Percentiles rank a stretch among this genome's conserved stretches.
Conservation (phyloP, 2,888 invertebrate species). For the Lasioglossum leucozonium region DNA sequence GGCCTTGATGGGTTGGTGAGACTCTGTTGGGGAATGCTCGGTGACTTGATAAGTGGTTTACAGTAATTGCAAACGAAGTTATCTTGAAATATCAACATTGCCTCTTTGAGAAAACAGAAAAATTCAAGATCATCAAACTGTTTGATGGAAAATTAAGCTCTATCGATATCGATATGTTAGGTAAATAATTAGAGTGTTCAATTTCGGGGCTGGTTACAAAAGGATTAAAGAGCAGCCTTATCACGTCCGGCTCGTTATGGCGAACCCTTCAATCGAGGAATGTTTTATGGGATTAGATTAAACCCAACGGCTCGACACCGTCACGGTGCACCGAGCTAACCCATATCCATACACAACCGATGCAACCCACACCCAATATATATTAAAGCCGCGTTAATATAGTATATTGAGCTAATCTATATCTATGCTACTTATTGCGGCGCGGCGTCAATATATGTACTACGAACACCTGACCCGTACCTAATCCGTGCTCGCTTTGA, state of each 20-base stretch:
- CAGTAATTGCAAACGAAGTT: not conserved
- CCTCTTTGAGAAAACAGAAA: no score
- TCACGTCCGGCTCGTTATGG: not conserved
- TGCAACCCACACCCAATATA: constrained; percentile 8
- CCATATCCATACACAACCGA: not conserved
- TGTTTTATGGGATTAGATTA: constrained; percentile 7
- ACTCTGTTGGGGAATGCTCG: not conserved
- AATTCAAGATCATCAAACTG: no score
- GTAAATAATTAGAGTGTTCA: not conserved
- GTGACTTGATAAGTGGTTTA: not conserved
- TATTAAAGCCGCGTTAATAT: constrained; percentile 11
- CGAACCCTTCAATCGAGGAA: not conserved
- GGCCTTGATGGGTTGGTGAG: not conserved
- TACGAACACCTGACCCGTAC: not conserved
- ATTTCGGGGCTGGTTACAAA: not conserved
- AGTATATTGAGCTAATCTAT: constrained; percentile 8
- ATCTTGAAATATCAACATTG: not conserved
- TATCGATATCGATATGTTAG: not conserved
- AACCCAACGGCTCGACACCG: constrained; percentile 1
- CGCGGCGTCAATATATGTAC: constrained; percentile 4
- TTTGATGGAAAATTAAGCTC: no score
- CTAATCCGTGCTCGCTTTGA: constrained; percentile 4
- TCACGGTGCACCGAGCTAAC: constrained; percentile 3
- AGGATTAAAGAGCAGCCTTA: not conserved
- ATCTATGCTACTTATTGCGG: constrained; percentile 9